A percentile compares a stretch with the other conserved stretches of the same genome.
Evolutionary conservation across 2,888 invertebrate genomes (phyloP).

Genomic region (Aleiodes testaceus): DNA sequence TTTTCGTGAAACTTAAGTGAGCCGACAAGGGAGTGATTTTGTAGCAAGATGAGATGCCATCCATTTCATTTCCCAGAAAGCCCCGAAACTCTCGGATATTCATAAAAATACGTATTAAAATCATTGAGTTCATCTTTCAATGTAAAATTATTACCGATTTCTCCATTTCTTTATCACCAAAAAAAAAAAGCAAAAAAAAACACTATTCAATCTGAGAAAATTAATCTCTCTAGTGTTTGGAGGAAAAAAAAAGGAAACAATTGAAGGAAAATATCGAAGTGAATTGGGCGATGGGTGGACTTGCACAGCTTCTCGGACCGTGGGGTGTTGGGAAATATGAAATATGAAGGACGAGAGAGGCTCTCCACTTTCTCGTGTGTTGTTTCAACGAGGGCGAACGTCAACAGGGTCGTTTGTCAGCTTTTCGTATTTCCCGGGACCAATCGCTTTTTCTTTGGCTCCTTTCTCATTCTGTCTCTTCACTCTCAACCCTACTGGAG

Average conservation of each 20-base stretch:
- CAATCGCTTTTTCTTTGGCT: constrained; percentile 50
- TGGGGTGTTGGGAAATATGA: constrained; percentile 64
- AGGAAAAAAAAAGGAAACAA: constrained; percentile 41
- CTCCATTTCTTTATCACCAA: background rate
- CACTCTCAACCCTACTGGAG: background rate
- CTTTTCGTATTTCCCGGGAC: constrained; percentile 56
- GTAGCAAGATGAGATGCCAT: constrained; percentile 42
- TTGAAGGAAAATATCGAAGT: constrained; percentile 35
- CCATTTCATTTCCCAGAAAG: constrained; percentile 40
- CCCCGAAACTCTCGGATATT: constrained; percentile 37
- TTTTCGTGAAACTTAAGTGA: constrained; percentile 41
- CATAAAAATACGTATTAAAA: constrained; percentile 41
- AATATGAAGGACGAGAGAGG: constrained; percentile 60
- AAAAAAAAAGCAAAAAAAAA: no score
- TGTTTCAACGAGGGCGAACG: constrained; percentile 66
- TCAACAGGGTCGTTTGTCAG: constrained; percentile 70
- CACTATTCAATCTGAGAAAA: constrained; percentile 51
- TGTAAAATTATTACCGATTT: constrained; percentile 24
- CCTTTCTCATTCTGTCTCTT: constrained; percentile 37
- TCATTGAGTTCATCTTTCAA: constrained; percentile 37
- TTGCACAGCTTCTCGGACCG: constrained; percentile 46
- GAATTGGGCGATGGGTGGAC: constrained; percentile 45
- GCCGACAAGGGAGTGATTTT: constrained; percentile 48
- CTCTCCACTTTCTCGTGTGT: constrained; percentile 56
- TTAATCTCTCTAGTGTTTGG: constrained; percentile 58